These are phyloP conservation scores for Lepus townsendii DNA, from an alignment of 2,797 vertebrate species.

Conservation along the genomic window DNA sequence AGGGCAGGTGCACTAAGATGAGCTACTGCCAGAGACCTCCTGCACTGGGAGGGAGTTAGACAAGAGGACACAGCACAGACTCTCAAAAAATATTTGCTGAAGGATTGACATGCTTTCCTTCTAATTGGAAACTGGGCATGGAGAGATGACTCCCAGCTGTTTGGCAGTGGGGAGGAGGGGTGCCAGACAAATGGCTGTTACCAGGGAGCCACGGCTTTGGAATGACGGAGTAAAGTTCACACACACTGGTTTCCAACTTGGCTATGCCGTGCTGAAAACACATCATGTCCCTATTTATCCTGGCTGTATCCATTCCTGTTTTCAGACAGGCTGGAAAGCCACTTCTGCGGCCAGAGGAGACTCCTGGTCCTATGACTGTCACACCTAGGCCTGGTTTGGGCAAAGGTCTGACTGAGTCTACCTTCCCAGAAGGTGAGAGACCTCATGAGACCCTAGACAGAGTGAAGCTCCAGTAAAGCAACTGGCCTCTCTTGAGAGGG, in stretches of 20 bases:
- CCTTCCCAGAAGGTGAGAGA: background rate
- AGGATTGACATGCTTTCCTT: background rate
- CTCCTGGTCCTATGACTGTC: background rate
- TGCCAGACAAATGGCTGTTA: background rate
- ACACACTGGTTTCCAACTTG: background rate
- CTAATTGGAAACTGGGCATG: background rate
- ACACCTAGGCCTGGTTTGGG: background rate
- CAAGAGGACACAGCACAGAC: background rate
- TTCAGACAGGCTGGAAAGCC: background rate
- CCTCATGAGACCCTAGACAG: fast-evolving
- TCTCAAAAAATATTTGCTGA: background rate
- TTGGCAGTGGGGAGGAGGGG: background rate
- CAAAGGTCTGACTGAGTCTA: too few relatives aligned
- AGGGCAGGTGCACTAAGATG: fast-evolving
- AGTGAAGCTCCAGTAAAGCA: background rate
- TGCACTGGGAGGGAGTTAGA: fast-evolving
- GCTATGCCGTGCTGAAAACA: background rate
- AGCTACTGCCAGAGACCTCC: background rate
- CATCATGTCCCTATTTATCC: background rate
- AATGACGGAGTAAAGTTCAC: background rate
- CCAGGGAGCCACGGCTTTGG: background rate
- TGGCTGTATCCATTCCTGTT: background rate
- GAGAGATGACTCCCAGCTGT: background rate
- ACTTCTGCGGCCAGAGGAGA: fast-evolving
- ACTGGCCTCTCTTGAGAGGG: fast-evolving